Evolutionary conservation across 2,888 invertebrate species (phyloP).

Genomic region (Erpobdella octoculata): DNA sequence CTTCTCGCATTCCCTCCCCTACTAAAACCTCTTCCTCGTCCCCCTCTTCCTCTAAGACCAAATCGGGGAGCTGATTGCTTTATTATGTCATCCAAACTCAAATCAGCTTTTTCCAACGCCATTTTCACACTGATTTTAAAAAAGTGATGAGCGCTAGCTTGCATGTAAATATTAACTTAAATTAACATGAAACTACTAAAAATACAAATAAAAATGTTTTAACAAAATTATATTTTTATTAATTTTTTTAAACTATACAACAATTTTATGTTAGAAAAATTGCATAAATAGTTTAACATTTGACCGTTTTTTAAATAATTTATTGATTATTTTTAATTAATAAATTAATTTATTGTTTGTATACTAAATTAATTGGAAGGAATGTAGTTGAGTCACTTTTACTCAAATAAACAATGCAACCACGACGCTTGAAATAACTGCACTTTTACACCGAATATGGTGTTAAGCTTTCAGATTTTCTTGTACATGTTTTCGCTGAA

Average conservation of each 20-base stretch:
- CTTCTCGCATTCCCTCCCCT: background rate
- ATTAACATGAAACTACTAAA: background rate
- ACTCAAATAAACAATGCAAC: too few relatives aligned
- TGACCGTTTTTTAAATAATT: background rate
- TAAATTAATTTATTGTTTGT: too few relatives aligned
- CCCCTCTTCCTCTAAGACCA: slow-evolving; percentile 2
- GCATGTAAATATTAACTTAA: background rate
- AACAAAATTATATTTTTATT: background rate
- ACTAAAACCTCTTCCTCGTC: slow-evolving; percentile 11
- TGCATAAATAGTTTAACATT: background rate
- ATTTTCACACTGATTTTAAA: background rate
- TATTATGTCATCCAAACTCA: slow-evolving; percentile 24
- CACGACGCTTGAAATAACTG: too few relatives aligned
- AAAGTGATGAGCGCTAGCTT: too few relatives aligned
- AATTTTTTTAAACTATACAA: background rate
- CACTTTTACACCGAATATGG: background rate
- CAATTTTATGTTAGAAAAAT: background rate
- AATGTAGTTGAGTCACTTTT: too few relatives aligned
- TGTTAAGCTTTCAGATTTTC: slow-evolving; percentile 7
- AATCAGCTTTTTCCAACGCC: slow-evolving; percentile 20
- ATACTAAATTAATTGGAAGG: too few relatives aligned
- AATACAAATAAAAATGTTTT: background rate
- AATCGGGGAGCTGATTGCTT: slow-evolving; percentile 11
- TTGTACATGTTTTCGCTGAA: slow-evolving; percentile 10
- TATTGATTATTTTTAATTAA: too few relatives aligned